phyloP scores from a whole-genome alignment of 1,140 invertebrate species.

The Penaeus vannamei region DNA sequence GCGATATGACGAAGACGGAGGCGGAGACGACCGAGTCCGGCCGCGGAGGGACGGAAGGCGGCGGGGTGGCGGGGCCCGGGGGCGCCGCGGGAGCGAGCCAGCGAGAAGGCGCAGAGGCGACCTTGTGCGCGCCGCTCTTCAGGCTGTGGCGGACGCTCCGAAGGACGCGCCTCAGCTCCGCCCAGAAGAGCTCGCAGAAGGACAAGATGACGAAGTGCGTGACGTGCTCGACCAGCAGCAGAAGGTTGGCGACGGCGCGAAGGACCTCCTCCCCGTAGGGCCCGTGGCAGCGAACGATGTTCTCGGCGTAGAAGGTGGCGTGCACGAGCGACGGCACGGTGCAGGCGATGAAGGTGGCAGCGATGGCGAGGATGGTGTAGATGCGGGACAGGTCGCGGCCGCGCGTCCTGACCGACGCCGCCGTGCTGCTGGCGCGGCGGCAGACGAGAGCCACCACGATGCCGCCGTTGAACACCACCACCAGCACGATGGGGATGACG shows the following conservation, averaged over 20 bases:
- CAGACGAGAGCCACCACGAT: constrained; percentile 31
- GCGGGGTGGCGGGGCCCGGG: no score
- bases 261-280: constrained; percentile 44
- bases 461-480: constrained; percentile 31
- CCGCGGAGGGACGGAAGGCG: no score
- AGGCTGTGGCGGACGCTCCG: background rate
- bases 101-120: background rate
- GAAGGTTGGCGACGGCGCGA: constrained; percentile 48
- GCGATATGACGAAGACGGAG: no score
- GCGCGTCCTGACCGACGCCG: constrained; percentile 33
- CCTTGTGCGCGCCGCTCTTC: background rate
- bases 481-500: constrained; percentile 34
- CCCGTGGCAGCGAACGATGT: constrained; percentile 46
- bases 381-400: constrained; percentile 46
- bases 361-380: constrained; percentile 48
- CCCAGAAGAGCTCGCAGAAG: constrained; percentile 41
- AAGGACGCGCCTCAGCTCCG: background rate
- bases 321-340: constrained; percentile 30
- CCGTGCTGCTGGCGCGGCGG: background rate
- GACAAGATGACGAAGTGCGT: constrained; percentile 36
- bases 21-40: no score
- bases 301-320: constrained; percentile 26
- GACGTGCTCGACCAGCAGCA: constrained; percentile 42
- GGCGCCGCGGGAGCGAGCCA: background rate
- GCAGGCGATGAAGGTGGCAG: constrained; percentile 35